Base-by-base conservation (phyloP, 37 sponge, comb jelly and placozoan species). In the Halisarca cf. caerulea region DNA sequence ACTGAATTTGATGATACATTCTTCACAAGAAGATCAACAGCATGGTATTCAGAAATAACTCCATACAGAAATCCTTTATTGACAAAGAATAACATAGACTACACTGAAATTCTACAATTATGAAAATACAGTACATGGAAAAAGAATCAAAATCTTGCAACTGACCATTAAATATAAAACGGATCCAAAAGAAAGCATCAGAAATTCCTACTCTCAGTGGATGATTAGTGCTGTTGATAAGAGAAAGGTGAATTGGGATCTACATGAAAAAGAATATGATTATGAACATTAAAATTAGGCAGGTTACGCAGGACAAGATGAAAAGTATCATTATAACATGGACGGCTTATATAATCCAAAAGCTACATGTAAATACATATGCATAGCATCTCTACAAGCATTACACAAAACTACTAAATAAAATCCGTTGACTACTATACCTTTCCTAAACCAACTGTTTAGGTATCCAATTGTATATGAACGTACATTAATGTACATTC, bases 121-220 rank as follows among this genome's bases (percentile, higher is more conserved):
- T 55, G 57, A 55, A 20, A 20, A 11, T 17, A 11, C 17, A 11
- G 11, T 55, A 55, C 57, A 55, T 17, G 11, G 17, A 55, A 55
- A 20, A 55, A 55, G 17, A 55, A 55, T 55, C 57, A n/a, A n/a
- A n/a, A n/a, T n/a, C 6, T 47, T 47, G n/a, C 6, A 28, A 15
- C 64, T 6, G 18, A 62, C 64, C 64, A 7, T 15, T 6, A 7
- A 62, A 6, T 7, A 30, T 23, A 62, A 20, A 28, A 23, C 30
- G 30, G 25, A 62, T 37, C 4, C 21, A 32, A 44, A 83, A 91
- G 40, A 84, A 84, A 15, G 91, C 80, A 73, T 91, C 91, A 43
- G 91, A 54, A 23, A 91, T 8, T 0, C 91, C 91, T 53, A 91
- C 91, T 20, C 39, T 57, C 25, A 91, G 88, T 42, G 91, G 91